Percentiles rank a stretch among this genome's conserved stretches.
These are phyloP conservation scores for Pelochelys cantorii DNA, from an alignment of 2,797 vertebrate species.

Conservation along the genomic window DNA sequence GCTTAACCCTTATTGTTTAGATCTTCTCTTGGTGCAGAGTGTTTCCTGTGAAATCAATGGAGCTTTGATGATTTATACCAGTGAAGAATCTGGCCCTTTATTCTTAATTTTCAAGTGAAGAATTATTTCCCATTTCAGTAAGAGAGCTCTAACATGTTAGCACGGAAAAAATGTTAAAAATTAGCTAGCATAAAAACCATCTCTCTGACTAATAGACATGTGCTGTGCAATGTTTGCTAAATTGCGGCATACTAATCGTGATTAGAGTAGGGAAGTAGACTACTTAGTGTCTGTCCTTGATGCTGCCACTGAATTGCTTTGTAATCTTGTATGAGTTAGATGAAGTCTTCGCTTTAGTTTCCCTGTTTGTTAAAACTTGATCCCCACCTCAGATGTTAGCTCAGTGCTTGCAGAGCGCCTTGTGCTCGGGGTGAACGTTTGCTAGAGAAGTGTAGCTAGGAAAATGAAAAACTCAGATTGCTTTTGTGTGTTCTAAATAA, in stretches of 20 bases:
- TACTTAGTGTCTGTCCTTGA: background rate
- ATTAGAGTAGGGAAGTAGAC: fast-evolving
- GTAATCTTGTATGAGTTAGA: background rate
- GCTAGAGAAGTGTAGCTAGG: background rate
- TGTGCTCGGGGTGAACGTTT: background rate
- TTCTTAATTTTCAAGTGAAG: background rate
- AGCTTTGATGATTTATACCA: background rate
- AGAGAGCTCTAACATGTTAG: fast-evolving
- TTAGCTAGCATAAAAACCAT: background rate
- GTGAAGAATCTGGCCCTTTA: background rate
- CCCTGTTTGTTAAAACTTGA: no score
- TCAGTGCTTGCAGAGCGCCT: background rate
- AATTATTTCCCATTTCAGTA: background rate
- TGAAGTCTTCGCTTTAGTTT: background rate
- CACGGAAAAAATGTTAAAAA: background rate
- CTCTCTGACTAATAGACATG: background rate
- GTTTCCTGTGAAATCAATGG: background rate
- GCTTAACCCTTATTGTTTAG: background rate
- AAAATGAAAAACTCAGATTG: no score
- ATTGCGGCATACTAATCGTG: background rate
- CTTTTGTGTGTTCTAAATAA: background rate
- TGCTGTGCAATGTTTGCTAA: background rate
- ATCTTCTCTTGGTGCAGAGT: background rate
- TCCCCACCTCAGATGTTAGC: background rate
- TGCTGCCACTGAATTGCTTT: fast-evolving